A percentile compares a stretch with the other conserved stretches of the same genome.
These are phyloP conservation scores for Cephalotes varians DNA, from an alignment of 2,888 invertebrate genomes.

Conservation along the genomic window DNA sequence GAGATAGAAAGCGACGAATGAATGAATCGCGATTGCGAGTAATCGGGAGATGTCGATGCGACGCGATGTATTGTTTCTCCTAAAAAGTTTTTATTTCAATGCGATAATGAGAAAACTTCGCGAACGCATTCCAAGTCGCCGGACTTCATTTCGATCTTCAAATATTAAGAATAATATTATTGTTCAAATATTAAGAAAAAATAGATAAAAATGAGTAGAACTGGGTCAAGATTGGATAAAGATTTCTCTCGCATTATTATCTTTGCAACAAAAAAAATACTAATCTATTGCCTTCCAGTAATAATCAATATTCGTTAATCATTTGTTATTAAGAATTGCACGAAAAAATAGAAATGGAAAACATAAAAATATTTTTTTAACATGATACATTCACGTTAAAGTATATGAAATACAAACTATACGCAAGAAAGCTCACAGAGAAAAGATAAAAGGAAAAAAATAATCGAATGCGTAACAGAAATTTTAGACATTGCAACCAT, in stretches of 20 bases:
- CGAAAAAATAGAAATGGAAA: neutral
- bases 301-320: neutral
- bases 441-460: neutral
- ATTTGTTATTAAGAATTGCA: neutral
- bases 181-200: conserved; percentile 15
- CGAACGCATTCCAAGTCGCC: neutral
- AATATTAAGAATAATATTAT: too few relatives aligned
- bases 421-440: neutral
- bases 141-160: conserved; percentile 14
- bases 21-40: conserved; percentile 50
- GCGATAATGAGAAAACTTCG: conserved; percentile 37
- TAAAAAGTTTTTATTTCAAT: conserved; percentile 43
- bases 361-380: conserved; percentile 1
- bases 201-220: neutral
- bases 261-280: neutral
- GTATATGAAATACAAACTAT: neutral
- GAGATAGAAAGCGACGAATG: conserved; percentile 33
- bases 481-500: neutral
- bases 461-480: neutral
- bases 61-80: conserved; percentile 43
- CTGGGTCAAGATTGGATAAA: neutral
- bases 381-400: neutral
- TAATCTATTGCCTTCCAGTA: neutral
- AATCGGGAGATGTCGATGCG: conserved; percentile 39
- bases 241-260: neutral